A percentile compares a stretch with the other conserved stretches of the same genome.
Evolutionary conservation across 2,888 invertebrate genomes (phyloP).

Genomic region (Sarcophaga rosellei): DNA sequence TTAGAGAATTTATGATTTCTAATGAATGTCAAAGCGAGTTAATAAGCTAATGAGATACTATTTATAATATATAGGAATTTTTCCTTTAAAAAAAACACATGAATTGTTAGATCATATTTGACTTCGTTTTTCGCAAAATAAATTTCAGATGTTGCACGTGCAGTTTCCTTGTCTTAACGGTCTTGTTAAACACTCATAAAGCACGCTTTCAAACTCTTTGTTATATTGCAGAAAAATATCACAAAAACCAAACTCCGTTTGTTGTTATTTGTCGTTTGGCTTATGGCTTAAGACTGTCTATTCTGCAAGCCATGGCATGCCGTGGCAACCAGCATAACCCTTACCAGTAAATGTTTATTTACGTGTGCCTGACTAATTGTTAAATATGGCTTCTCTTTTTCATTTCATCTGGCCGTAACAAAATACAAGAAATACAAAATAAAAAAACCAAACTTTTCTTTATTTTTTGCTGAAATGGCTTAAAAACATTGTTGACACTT

Average conservation of each 20-base stretch:
- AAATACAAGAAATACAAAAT: neutral
- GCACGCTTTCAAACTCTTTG: conserved; percentile 52
- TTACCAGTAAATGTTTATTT: conserved; percentile 57
- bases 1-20: neutral
- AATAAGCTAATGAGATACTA: neutral
- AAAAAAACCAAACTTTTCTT: conserved; percentile 1
- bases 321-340: conserved; percentile 9
- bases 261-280: conserved; percentile 50
- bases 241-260: neutral
- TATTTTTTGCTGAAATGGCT: neutral
- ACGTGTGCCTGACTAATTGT: conserved; percentile 65
- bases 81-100: neutral
- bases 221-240: conserved; percentile 21
- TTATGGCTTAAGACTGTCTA: conserved; percentile 45
- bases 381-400: conserved; percentile 63
- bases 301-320: conserved; percentile 14
- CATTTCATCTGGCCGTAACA: conserved; percentile 40
- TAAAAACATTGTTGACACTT: conserved; percentile 49
- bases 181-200: conserved; percentile 57
- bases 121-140: conserved; percentile 24
- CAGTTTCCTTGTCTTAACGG: conserved; percentile 32
- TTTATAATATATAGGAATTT: neutral
- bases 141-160: conserved; percentile 58
- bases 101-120: too few relatives aligned
- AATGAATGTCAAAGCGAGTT: neutral